Evolutionary conservation across 2,888 invertebrate genomes (phyloP).

Genomic region (Philereme vetulata): DNA sequence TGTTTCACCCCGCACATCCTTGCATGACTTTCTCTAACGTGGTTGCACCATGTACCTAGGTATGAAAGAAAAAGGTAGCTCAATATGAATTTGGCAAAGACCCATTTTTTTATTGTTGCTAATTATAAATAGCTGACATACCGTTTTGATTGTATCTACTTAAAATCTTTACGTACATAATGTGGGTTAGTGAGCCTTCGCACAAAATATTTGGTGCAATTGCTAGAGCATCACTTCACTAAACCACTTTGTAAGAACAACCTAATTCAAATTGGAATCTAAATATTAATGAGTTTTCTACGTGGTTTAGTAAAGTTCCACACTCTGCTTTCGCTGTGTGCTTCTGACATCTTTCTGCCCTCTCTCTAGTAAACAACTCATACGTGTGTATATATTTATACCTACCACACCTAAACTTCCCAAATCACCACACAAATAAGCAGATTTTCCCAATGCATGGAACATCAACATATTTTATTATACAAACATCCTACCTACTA

Average conservation of each 20-base stretch:
- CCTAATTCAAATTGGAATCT: background rate
- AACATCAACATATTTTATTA: background rate
- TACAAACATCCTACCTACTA: background rate
- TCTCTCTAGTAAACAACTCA: background rate
- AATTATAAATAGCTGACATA: background rate
- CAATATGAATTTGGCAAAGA: background rate
- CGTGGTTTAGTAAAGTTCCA: slow-evolving; percentile 39
- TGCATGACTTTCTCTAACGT: slow-evolving; percentile 25
- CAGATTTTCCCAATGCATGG: slow-evolving; percentile 1
- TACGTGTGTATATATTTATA: slow-evolving; percentile 1
- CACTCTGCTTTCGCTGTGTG: slow-evolving; percentile 41
- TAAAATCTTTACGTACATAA: background rate
- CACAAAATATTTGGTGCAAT: slow-evolving; percentile 18
- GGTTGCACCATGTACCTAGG: slow-evolving; percentile 18
- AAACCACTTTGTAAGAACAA: slow-evolving; percentile 14
- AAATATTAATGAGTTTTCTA: background rate
- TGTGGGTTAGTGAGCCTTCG: background rate
- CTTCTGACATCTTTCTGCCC: slow-evolving; percentile 34
- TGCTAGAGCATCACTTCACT: slow-evolving; percentile 25
- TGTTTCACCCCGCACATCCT: slow-evolving; percentile 33
- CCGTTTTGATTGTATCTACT: background rate
- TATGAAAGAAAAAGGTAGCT: background rate
- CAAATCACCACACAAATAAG: background rate
- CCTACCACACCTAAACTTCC: slow-evolving; percentile 1
- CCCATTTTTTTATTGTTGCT: background rate